Base-by-base conservation (phyloP, 37 sponge, comb jelly and placozoan genomes). In the Theonella swinhoei region DNA sequence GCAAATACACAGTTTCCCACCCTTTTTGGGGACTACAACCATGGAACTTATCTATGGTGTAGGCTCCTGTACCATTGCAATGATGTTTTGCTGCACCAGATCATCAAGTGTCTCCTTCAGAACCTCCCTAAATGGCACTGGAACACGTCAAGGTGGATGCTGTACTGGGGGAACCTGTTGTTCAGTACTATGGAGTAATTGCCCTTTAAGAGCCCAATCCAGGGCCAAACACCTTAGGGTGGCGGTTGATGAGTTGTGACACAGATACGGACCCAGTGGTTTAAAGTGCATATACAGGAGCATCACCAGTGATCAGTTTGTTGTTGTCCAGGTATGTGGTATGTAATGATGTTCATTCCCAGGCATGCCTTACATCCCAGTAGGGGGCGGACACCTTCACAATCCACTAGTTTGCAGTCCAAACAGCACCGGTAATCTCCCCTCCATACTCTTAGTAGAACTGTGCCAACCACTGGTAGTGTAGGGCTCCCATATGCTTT, bases 1-100 rank as follows among this genome's bases (percentile, higher is more conserved):
- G 40, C 92, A 91, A 1, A 86, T 70, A 34, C 91, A 29, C 29
- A 90, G 31, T 29, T 68, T 83, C 3, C 74, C 85, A 64, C 68
- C 37, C 31, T 77, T 76, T 69, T 76, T 90, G 61, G 82, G n/a
- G n/a, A n/a, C n/a, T n/a, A n/a, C n/a, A n/a, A n/a, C n/a, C n/a
- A n/a, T n/a, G n/a, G n/a, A n/a, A 61, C 22, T 74, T 0, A 89
- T 70, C 90, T 85, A 89, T 4, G 72, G 63, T 22, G 73, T 87
- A 28, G 88, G 80, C 37, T 81, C 81, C 1, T 59, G 35, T n/a
- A 81, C 81, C 5, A 73, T 59, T 35, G 62, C 38, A 9, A 87
- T 29, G 1, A 81, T 70, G 2, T 71, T 74, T 22, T 70, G 65
- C 37, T 79, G 29, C 30, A 38, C 79, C 71, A 26, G 75, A 28